Conservation (phyloP, 64 coral and sea anemone species). For the Stichodactyla helianthus region DNA sequence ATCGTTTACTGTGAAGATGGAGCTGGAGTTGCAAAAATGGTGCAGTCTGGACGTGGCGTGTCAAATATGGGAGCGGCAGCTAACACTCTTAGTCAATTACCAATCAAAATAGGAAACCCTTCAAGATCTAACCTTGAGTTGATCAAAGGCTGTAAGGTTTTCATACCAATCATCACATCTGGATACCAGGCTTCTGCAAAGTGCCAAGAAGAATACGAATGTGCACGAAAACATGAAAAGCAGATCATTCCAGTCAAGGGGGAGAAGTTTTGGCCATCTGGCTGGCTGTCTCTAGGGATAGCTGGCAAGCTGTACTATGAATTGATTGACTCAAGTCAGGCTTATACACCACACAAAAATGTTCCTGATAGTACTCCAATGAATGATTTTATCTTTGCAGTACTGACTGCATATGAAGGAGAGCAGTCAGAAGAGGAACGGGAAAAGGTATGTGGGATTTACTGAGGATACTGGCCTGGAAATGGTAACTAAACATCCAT, state of each 20-base stretch:
- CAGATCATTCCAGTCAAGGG: conserved; percentile 74
- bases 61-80: conserved; percentile 7
- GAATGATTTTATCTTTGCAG: conserved; percentile 72
- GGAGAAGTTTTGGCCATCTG: conserved; percentile 38
- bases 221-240: conserved; percentile 44
- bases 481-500: background rate
- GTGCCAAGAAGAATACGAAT: conserved; percentile 64
- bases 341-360: conserved; percentile 44
- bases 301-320: conserved; percentile 78
- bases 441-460: background rate
- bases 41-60: conserved; percentile 23
- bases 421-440: conserved; percentile 32
- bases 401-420: conserved; percentile 55
- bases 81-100: conserved; percentile 2
- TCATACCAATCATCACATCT: conserved; percentile 54
- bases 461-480: background rate
- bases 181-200: conserved; percentile 48
- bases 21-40: conserved; percentile 2
- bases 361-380: conserved; percentile 69
- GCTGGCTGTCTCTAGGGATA: conserved; percentile 66
- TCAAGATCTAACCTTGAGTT: conserved; percentile 25
- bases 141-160: conserved; percentile 53
- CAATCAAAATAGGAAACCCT: conserved; percentile 28
- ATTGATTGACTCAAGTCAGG: conserved; percentile 20
- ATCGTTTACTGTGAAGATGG: conserved; percentile 48